phyloP scores from a whole-genome alignment of 2,888 invertebrate species.

The Pristionchus japonicus region DNA sequence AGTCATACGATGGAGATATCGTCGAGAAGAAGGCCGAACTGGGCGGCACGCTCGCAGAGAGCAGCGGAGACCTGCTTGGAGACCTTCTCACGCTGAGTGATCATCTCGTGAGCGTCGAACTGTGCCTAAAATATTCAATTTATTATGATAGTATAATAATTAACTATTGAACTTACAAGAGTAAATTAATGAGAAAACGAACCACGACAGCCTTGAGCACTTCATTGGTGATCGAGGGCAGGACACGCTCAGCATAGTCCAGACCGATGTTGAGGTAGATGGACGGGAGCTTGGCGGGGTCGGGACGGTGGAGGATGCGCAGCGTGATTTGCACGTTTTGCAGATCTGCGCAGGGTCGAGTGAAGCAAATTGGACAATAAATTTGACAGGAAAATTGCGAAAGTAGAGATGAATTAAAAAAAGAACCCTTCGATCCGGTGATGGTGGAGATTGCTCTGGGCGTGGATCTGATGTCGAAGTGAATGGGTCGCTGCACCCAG shows the following conservation, averaged over 20 bases:
- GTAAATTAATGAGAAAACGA: slow-evolving; percentile 53
- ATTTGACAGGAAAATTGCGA: background rate
- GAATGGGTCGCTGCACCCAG: slow-evolving; percentile 98
- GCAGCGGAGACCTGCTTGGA: slow-evolving; percentile 92
- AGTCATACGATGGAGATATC: slow-evolving; percentile 91
- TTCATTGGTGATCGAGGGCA: slow-evolving; percentile 98
- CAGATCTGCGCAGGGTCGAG: too few species aligned
- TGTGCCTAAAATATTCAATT: slow-evolving; percentile 82
- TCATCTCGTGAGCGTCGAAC: slow-evolving; percentile 98
- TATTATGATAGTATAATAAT: background rate
- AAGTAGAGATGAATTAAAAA: background rate
- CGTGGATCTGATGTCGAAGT: slow-evolving; percentile 95
- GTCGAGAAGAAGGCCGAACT: slow-evolving; percentile 96
- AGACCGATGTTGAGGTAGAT: slow-evolving; percentile 95
- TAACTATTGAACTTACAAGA: background rate
- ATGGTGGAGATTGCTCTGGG: slow-evolving; percentile 96
- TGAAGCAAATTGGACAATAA: too few species aligned
- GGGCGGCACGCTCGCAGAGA: slow-evolving; percentile 90
- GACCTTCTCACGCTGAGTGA: slow-evolving; percentile 94
- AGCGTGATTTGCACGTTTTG: slow-evolving; percentile 99
- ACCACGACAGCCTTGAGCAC: slow-evolving; percentile 96
- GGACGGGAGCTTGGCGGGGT: slow-evolving; percentile 91
- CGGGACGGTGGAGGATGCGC: slow-evolving; percentile 94
- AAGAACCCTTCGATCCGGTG: slow-evolving; percentile 93
- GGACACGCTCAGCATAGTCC: slow-evolving; percentile 97